A percentile compares a stretch with the other conserved stretches of the same genome.
phyloP scores from a whole-genome alignment of 53 echinoderm and acorn worm species.

The Astropecten irregularis region DNA sequence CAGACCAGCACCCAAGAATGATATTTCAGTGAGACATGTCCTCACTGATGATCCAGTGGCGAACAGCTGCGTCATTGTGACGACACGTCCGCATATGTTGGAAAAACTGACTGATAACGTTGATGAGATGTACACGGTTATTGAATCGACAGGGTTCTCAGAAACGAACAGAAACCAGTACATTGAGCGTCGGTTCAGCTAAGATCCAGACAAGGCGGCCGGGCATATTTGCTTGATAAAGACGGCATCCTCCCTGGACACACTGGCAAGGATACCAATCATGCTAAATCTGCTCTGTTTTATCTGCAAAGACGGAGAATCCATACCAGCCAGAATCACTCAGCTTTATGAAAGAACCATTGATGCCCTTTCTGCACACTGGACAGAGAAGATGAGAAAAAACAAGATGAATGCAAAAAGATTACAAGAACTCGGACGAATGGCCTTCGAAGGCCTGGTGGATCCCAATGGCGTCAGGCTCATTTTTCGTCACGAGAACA shows the following conservation, averaged over 20 bases:
- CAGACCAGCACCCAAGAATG: background rate
- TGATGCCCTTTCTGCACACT: background rate
- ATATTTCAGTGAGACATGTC: background rate
- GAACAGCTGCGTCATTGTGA: background rate
- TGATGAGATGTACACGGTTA: background rate
- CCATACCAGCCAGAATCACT: background rate
- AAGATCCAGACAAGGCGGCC: background rate
- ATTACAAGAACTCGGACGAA: background rate
- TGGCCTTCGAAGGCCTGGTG: background rate
- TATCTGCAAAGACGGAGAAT: background rate
- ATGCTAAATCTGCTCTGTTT: conserved; percentile 15
- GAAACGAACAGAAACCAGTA: background rate
- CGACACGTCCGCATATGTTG: conserved; percentile 39
- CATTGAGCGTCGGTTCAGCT: background rate
- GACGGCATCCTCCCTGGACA: background rate
- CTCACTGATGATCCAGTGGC: background rate
- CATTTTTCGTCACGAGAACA: background rate
- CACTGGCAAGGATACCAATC: conserved; percentile 17
- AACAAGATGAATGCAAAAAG: no score
- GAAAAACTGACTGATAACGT: background rate
- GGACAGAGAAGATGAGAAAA: background rate
- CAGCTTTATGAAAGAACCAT: background rate
- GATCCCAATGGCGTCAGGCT: background rate
- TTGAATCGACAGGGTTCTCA: conserved; percentile 8
- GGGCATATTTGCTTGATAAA: background rate